Base-by-base conservation (phyloP, 2,113 vertebrate genomes). In the Tragelaphus scriptus region DNA sequence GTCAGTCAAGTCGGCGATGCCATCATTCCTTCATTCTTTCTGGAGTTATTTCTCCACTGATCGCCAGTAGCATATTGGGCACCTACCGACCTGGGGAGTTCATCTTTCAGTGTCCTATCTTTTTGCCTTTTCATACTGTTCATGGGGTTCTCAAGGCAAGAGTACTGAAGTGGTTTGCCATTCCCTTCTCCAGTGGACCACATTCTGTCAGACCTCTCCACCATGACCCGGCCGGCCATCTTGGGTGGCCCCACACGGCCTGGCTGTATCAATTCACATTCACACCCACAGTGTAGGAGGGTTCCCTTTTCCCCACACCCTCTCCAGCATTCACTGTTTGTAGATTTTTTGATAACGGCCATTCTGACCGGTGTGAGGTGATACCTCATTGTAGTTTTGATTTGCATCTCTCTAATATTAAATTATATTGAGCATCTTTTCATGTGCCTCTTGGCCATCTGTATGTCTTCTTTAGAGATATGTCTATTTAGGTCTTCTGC, bases 191-290 rank as follows among this genome's bases (percentile, higher is more conserved):
- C 28, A 63, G 61, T 32, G 61, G 28, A 63, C 28, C 61, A 7
- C 61, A 32, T 63, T 63, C 61, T 63, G 61, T 63, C 28, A 63
- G 28, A 63, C 61, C 61, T 63, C 28, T 63, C 13, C 28, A 63
- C 28, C 61, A 30, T 15, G 28, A 32, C 30, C 61, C 13, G 0
- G 28, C 61, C 0, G 1, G 61, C 61, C 1, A 0, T 32, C 61
- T 32, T 63, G 28, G 61, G 28, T 63, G 61, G 28, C 61, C 28
- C 28, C 28, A 32, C 28, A 3, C 0, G 0, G 28, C 61, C 61
- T 44, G 71, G 36, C 71, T 77, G 23, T 77, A 77, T 75, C 71
- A 25, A 75, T 25, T 75, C 40, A 40, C 36, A 44, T 77, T 77
- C 36, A 40, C 2, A 77, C 71, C 36, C 40, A 3, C 13, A 7